Conservation (phyloP, 1,140 invertebrate species). For the Aphelenchoides fujianensis region DNA sequence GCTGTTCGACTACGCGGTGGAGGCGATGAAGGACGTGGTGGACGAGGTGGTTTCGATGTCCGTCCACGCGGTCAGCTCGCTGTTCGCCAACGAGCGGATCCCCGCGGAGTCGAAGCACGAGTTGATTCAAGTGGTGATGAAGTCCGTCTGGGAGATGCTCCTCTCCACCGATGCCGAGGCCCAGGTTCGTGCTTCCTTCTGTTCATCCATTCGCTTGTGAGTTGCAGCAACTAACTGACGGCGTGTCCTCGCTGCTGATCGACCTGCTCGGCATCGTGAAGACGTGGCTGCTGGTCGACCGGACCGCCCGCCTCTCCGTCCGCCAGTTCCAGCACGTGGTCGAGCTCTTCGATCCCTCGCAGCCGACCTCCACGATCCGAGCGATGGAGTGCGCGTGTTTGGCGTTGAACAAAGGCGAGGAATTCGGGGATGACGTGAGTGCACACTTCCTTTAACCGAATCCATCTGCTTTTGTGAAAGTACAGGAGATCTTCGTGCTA, state of each 20-base stretch:
- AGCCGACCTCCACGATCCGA: slow-evolving; percentile 17
- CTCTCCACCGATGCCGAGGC: not conserved
- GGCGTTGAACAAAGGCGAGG: slow-evolving; percentile 22
- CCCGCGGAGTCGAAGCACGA: slow-evolving; percentile 12
- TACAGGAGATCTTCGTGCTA: slow-evolving; percentile 40
- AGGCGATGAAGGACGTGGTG: slow-evolving; percentile 27
- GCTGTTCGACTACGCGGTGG: slow-evolving; percentile 24
- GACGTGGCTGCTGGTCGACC: slow-evolving; percentile 36
- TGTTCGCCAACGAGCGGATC: slow-evolving; percentile 36
- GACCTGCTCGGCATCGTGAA: slow-evolving; percentile 43
- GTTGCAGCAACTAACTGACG: slow-evolving; percentile 40
- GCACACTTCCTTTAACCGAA: no score
- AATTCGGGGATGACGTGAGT: slow-evolving; percentile 21
- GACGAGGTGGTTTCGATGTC: slow-evolving; percentile 41
- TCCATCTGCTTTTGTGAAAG: not conserved
- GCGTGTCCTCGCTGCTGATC: slow-evolving; percentile 42
- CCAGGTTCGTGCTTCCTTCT: not conserved
- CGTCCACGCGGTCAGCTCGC: slow-evolving; percentile 31
- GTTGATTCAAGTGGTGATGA: slow-evolving; percentile 36
- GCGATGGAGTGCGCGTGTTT: slow-evolving; percentile 38
- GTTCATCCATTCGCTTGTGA: slow-evolving; percentile 14
- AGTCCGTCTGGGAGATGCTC: slow-evolving; percentile 36
- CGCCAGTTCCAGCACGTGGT: slow-evolving; percentile 30
- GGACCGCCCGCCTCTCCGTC: not conserved
- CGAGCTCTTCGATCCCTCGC: slow-evolving; percentile 40